A percentile compares a stretch with the other conserved stretches of the same genome.
Evolutionary conservation across 92 coral and sea anemone genomes (phyloP).

Genomic region (Siderastrea siderea): DNA sequence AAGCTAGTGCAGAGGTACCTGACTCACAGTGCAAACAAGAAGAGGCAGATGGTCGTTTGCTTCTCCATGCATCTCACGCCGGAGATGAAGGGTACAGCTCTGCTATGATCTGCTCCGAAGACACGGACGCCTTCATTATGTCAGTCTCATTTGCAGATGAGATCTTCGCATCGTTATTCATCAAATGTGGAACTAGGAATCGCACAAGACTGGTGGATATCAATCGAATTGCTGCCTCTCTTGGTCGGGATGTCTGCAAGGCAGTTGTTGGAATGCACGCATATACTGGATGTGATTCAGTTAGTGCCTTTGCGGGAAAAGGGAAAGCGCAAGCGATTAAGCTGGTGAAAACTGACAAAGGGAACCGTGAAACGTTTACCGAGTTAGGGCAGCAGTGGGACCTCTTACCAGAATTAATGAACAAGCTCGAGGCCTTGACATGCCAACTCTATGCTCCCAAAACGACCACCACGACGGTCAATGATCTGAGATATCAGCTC

Average conservation of each 20-base stretch:
- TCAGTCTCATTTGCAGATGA: slow-evolving; percentile 23
- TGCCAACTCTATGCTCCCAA: slow-evolving; percentile 28
- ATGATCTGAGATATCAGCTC: slow-evolving; percentile 56
- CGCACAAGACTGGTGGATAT: slow-evolving; percentile 39
- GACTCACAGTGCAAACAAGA: slow-evolving; percentile 34
- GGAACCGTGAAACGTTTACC: slow-evolving; percentile 36
- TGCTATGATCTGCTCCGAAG: slow-evolving; percentile 51
- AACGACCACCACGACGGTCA: slow-evolving; percentile 26
- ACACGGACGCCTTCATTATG: slow-evolving; percentile 58
- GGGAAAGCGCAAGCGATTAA: slow-evolving; percentile 48
- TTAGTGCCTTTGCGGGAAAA: slow-evolving; percentile 43
- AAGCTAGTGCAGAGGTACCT: slow-evolving; percentile 56
- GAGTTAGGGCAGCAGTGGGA: slow-evolving; percentile 44
- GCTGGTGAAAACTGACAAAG: slow-evolving; percentile 30
- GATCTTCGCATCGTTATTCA: slow-evolving; percentile 32
- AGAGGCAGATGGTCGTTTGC: slow-evolving; percentile 71
- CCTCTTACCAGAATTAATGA: slow-evolving; percentile 11
- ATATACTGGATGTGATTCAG: slow-evolving; percentile 45
- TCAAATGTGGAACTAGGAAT: slow-evolving; percentile 31
- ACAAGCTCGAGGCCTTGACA: slow-evolving; percentile 30
- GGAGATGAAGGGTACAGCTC: slow-evolving; percentile 43
- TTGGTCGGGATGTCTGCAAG: slow-evolving; percentile 44
- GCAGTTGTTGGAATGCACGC: slow-evolving; percentile 58
- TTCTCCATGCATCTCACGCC: slow-evolving; percentile 58
- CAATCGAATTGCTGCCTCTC: slow-evolving; percentile 24